Evolutionary conservation across 2,797 vertebrate genomes (phyloP), one percentile per base, ranked within the genome.

Genomic region (Pelodytes ibericus): DNA sequence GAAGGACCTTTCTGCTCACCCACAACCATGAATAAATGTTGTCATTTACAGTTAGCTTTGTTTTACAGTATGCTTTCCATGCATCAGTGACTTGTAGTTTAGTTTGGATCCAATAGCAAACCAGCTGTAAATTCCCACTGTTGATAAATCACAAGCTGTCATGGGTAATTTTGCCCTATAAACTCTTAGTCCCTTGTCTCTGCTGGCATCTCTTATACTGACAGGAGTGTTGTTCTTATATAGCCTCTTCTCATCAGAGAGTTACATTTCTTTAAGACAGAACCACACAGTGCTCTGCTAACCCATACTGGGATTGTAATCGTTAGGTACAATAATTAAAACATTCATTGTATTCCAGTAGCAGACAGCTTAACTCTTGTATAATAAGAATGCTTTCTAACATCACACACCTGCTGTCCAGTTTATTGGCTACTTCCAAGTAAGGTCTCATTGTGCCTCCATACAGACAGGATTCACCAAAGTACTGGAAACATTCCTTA

Each of bases 181-280:
- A 64, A 36, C 69, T 56, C 59, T n/a, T 56, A 57, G 69, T 61
- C 27, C 61, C 53, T 18, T 39, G 61, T 36, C 75, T 67, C 69
- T 71, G 69, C 53, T 60, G 62, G 53, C 31, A 56, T 41, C 47
- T 72, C 27, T 33, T 33, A 16, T 33, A 31, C n/a, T 77, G 62
- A 72, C 75, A 49, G 61, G 25, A 63, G 71, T 68, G 72, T 78
- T 78, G 69, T 58, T 78, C 75, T 72, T 66, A 53, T 65, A 44
- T n/a, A n/a, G n/a, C n/a, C n/a, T n/a, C n/a, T 65, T 62, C 49
- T 80, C 61, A 75, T 2, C 31, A 31, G 67, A 71, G 41, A 65
- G 25, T 16, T 63, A 36, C 33, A 36, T 36, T 5, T 6, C 5
- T 36, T 11, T 36, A 11, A 36, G 11, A 36, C 11, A 36, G 33